phyloP scores from a whole-genome alignment of 64 coral and sea anemone species.

The Montipora efflorescens region DNA sequence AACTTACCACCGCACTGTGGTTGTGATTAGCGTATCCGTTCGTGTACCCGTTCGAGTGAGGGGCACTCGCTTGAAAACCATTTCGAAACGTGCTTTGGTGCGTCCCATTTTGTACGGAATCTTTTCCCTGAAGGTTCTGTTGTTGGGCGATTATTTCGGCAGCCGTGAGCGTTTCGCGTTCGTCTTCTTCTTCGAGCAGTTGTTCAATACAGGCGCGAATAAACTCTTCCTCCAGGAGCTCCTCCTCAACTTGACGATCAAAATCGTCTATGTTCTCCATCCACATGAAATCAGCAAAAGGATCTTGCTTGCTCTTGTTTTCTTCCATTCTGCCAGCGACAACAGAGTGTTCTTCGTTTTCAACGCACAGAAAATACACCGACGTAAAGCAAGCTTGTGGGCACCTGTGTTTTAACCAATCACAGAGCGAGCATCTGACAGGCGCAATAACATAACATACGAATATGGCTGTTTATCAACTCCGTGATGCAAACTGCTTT shows the following conservation, averaged over 20 bases:
- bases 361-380: slow-evolving; percentile 52
- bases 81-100: slow-evolving; percentile 24
- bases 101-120: slow-evolving; percentile 48
- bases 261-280: slow-evolving; percentile 89
- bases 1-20: slow-evolving; percentile 37
- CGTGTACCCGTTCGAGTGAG: slow-evolving; percentile 34
- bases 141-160: slow-evolving; percentile 79
- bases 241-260: slow-evolving; percentile 77
- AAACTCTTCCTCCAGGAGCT: slow-evolving; percentile 91
- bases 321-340: slow-evolving; percentile 52
- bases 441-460: slow-evolving; percentile 89
- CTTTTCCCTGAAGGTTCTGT: slow-evolving; percentile 78
- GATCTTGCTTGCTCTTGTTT: slow-evolving; percentile 57
- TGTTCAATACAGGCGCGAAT: slow-evolving; percentile 96
- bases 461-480: slow-evolving; percentile 75
- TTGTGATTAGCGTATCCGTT: slow-evolving; percentile 37
- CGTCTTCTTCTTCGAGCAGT: slow-evolving; percentile 93
- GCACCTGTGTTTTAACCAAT: slow-evolving; percentile 88
- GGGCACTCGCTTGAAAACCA: slow-evolving; percentile 4
- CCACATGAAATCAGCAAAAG: slow-evolving; percentile 85
- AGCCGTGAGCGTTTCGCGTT: slow-evolving; percentile 89
- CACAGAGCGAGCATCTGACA: slow-evolving; percentile 58
- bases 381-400: slow-evolving; percentile 59
- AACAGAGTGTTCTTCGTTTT: background rate
- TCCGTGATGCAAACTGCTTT: slow-evolving; percentile 79